phyloP scores from a whole-genome alignment of 1,140 invertebrate genomes.

The Drosophila eugracilis region DNA sequence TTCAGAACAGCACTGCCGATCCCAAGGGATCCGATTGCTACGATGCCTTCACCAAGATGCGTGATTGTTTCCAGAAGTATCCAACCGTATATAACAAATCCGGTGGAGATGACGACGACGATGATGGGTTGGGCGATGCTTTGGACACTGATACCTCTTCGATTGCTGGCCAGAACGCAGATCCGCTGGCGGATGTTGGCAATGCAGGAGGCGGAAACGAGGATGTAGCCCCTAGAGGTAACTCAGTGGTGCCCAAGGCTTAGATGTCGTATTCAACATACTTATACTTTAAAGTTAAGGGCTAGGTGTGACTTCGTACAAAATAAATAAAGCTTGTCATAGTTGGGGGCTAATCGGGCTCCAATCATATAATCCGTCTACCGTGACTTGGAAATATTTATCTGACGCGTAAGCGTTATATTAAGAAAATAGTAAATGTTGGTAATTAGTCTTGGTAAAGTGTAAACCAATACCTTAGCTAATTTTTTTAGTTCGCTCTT shows the following conservation, averaged over 20 bases:
- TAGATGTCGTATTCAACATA: neutral
- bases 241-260: slow-evolving; percentile 46
- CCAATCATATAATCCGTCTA: slow-evolving; percentile 2
- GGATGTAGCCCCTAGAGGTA: slow-evolving; percentile 2
- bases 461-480: too few relatives aligned
- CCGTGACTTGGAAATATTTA: slow-evolving; percentile 3
- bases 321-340: slow-evolving; percentile 42
- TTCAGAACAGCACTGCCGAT: slow-evolving; percentile 92
- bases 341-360: slow-evolving; percentile 3
- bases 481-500: too few relatives aligned
- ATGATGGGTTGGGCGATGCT: slow-evolving; percentile 58
- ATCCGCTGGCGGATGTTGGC: slow-evolving; percentile 39
- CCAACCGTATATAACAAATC: slow-evolving; percentile 93
- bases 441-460: too few relatives aligned
- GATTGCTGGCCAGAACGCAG: slow-evolving; percentile 31
- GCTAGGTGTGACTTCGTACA: slow-evolving; percentile 33
- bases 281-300: slow-evolving; percentile 21
- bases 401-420: too few relatives aligned
- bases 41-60: slow-evolving; percentile 95
- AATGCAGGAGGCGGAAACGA: slow-evolving; percentile 9
- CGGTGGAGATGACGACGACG: slow-evolving; percentile 86
- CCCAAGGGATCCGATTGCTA: slow-evolving; percentile 96
- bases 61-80: slow-evolving; percentile 95
- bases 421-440: too few relatives aligned
- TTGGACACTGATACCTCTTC: slow-evolving; percentile 33